Conservation (phyloP, 2,113 vertebrate species). For the Gavialis gangeticus region DNA sequence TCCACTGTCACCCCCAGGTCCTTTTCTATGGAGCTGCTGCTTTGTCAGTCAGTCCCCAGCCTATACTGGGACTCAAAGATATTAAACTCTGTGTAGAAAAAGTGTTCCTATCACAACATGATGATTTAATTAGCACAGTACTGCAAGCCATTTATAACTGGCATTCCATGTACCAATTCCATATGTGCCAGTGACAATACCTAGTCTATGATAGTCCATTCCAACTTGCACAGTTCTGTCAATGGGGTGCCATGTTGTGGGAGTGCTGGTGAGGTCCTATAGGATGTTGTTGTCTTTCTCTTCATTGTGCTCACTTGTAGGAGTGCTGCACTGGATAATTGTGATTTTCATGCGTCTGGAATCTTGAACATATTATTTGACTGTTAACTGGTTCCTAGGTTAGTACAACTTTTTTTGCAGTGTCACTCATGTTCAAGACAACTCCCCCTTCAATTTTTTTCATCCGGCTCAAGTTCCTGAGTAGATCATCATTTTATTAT, state of each 20-base stretch:
- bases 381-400: neutral
- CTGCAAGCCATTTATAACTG: neutral
- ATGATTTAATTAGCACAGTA: neutral
- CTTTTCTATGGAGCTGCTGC: no score
- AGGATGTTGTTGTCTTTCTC: neutral
- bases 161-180: neutral
- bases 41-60: no score
- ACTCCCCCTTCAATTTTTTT: neutral
- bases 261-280: neutral
- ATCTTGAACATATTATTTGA: neutral
- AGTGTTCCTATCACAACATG: neutral
- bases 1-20: no score
- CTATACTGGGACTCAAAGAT: no score
- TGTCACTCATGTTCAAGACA: conserved; percentile 7
- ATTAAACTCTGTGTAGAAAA: neutral
- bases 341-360: neutral
- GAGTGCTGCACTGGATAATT: neutral
- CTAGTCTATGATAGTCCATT: neutral
- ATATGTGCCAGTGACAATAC: neutral
- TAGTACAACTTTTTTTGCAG: neutral
- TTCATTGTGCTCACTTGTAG: neutral
- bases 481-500: conserved; percentile 67
- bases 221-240: neutral
- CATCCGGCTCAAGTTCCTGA: conserved; percentile 52
- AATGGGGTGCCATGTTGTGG: neutral